phyloP scores from a whole-genome alignment of 2,888 invertebrate species.

The Barypeithes pellucidus region DNA sequence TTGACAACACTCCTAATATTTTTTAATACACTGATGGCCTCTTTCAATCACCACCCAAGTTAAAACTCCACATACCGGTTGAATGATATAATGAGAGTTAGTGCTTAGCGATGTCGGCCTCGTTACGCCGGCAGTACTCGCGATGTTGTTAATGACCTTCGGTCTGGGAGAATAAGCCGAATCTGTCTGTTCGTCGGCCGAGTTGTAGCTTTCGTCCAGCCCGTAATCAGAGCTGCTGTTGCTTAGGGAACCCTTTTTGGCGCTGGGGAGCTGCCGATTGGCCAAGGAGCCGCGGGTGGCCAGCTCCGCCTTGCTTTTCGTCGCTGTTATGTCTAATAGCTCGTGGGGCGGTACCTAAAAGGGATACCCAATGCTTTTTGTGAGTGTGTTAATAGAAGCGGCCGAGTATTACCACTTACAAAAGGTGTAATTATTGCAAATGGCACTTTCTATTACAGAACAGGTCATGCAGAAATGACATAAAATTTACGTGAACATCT shows the following conservation, averaged over 20 bases:
- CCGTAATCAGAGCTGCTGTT: constrained; percentile 82
- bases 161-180: constrained; percentile 61
- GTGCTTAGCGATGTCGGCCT: constrained; percentile 51
- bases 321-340: constrained; percentile 90
- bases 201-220: constrained; percentile 82
- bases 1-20: background rate
- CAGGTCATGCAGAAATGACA: background rate
- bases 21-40: constrained; percentile 7
- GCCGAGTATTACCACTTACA: constrained; percentile 13
- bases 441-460: background rate
- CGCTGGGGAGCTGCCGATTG: constrained; percentile 79
- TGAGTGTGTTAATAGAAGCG: constrained; percentile 13
- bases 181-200: constrained; percentile 74
- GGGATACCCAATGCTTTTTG: constrained; percentile 3
- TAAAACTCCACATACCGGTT: constrained; percentile 52
- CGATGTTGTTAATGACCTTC: constrained; percentile 30
- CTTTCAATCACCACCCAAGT: constrained; percentile 27
- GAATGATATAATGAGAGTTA: constrained; percentile 54
- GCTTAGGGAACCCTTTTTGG: constrained; percentile 73
- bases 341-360: constrained; percentile 83
- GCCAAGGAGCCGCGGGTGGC: constrained; percentile 85
- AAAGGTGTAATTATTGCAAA: background rate
- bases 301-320: constrained; percentile 88
- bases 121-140: constrained; percentile 21
- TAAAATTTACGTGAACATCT: constrained; percentile 9